Evolutionary conservation across 1,140 invertebrate species (phyloP).

Genomic region (Lutraria rhynchaena): DNA sequence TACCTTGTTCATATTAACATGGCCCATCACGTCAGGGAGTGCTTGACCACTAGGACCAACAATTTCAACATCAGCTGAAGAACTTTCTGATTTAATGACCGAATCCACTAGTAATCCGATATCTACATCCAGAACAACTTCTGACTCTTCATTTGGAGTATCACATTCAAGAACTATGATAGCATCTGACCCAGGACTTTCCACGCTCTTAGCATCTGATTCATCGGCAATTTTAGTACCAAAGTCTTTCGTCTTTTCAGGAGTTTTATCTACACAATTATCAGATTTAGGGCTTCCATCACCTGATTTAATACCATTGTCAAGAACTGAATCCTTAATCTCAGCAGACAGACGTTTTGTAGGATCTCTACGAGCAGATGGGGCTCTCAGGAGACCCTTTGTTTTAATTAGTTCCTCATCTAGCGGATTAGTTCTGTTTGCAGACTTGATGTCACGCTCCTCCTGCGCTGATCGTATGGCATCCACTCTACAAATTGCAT

Average conservation of each 20-base stretch:
- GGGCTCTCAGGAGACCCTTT: conserved; percentile 73
- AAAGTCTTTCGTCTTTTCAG: too few species aligned
- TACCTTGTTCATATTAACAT: conserved; percentile 5
- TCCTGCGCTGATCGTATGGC: conserved; percentile 76
- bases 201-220: too few species aligned
- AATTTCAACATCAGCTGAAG: too few species aligned
- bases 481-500: conserved; percentile 75
- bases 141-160: not conserved
- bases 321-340: conserved; percentile 12
- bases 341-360: conserved; percentile 51
- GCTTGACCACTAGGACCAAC: too few species aligned
- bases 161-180: too few species aligned
- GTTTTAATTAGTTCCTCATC: conserved; percentile 78
- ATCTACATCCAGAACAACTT: not conserved
- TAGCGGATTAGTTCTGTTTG: conserved; percentile 75
- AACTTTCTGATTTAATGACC: not conserved
- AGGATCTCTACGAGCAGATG: conserved; percentile 65
- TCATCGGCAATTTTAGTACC: too few species aligned
- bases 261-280: too few species aligned
- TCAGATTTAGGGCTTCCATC: not conserved
- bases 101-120: not conserved
- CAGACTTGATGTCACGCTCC: conserved; percentile 69
- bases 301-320: not conserved
- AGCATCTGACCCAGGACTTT: too few species aligned
- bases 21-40: too few species aligned